Evolutionary conservation across 2,797 vertebrate genomes (phyloP).

Genomic region (Amazonetta brasiliensis): DNA sequence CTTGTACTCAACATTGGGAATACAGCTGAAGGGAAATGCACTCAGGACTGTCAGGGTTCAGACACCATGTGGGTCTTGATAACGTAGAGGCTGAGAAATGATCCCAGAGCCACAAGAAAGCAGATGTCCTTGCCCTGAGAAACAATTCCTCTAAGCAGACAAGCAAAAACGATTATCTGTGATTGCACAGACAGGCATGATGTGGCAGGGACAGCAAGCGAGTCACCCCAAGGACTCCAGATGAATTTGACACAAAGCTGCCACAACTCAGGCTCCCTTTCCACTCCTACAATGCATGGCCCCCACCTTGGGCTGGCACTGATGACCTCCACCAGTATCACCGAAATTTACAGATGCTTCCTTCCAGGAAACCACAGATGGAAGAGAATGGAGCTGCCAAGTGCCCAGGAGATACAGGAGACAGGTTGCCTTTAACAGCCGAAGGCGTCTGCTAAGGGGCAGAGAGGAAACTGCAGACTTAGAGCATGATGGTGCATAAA

Average conservation of each 20-base stretch:
- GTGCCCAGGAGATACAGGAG: neutral
- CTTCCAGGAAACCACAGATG: neutral
- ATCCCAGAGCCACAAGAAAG: neutral
- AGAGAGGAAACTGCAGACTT: neutral
- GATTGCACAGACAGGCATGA: neutral
- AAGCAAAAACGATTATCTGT: neutral
- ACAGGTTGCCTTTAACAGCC: neutral
- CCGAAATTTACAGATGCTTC: neutral
- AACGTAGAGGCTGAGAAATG: neutral
- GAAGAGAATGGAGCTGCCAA: neutral
- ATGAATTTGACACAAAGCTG: neutral
- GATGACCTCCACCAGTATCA: fast-evolving
- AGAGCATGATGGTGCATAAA: neutral
- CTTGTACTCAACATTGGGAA: neutral
- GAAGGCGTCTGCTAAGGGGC: neutral
- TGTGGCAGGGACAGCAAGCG: neutral
- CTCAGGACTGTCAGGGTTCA: neutral
- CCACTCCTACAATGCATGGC: fast-evolving
- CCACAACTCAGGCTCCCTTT: neutral
- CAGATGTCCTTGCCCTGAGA: neutral
- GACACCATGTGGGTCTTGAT: neutral
- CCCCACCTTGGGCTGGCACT: neutral
- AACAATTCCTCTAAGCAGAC: neutral
- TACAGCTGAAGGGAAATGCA: neutral
- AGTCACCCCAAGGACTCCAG: neutral